Conservation (phyloP, 2,113 vertebrate species). For the Picathartes gymnocephalus region DNA sequence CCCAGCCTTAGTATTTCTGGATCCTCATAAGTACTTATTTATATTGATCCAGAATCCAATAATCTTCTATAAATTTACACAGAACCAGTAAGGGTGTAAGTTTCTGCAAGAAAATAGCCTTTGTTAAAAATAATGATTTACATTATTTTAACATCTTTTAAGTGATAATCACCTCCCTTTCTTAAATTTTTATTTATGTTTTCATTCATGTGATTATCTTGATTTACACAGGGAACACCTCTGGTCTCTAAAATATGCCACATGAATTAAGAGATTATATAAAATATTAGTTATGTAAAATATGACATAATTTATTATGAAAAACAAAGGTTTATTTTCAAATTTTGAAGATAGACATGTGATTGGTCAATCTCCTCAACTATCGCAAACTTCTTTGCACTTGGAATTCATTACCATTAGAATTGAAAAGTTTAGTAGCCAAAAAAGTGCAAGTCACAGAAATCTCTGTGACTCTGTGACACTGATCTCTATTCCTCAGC, state of each 20-base stretch:
- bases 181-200: neutral
- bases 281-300: neutral
- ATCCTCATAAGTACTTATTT: neutral
- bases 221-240: neutral
- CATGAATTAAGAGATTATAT: neutral
- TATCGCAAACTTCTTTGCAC: neutral
- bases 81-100: neutral
- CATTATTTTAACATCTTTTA: neutral
- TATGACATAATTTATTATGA: neutral
- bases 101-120: neutral
- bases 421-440: neutral
- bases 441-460: neutral
- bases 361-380: neutral
- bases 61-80: neutral
- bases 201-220: neutral
- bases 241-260: neutral
- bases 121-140: neutral
- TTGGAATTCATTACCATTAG: neutral
- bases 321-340: neutral
- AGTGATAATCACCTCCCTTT: neutral
- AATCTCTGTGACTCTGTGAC: too few species aligned
- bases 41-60: conserved; percentile 13
- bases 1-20: neutral
- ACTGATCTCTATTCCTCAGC: neutral
- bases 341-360: neutral